Percentiles rank a stretch among this genome's conserved stretches.
phyloP scores from a whole-genome alignment of 1,140 invertebrate genomes.

The Leptinotarsa lineolata region DNA sequence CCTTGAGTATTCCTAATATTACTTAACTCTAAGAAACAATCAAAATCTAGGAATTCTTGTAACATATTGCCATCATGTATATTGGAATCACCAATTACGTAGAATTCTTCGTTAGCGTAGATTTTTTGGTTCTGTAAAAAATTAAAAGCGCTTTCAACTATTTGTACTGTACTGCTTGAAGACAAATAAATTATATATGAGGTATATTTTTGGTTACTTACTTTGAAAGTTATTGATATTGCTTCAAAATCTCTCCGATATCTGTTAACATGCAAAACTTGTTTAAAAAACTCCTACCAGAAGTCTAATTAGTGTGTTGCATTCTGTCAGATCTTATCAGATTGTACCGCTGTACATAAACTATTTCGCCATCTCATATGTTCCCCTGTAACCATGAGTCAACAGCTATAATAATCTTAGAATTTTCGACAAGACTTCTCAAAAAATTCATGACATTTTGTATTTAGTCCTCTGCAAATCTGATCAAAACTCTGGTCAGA shows the following conservation, averaged over 20 bases:
- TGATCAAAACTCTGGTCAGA: not conserved
- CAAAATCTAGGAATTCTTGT: not conserved
- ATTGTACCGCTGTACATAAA: not conserved
- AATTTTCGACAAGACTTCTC: not conserved
- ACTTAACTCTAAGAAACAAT: too few species aligned
- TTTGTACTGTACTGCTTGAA: not conserved
- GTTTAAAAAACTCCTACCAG: not conserved
- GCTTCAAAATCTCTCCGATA: not conserved
- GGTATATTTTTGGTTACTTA: not conserved
- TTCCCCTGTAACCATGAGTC: not conserved
- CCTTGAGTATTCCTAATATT: too few species aligned
- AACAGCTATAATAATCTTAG: not conserved
- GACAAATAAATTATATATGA: not conserved
- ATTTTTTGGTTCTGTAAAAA: not conserved
- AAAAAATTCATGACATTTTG: not conserved
- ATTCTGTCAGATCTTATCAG: constrained; percentile 5
- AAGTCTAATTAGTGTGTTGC: not conserved
- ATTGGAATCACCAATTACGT: not conserved
- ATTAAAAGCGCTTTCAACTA: constrained; percentile 1
- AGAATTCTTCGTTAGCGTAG: not conserved
- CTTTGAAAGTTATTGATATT: not conserved
- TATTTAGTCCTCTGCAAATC: not conserved
- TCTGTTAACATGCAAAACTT: not conserved
- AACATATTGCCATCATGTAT: not conserved
- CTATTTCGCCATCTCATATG: not conserved